Conservation (phyloP, 2,113 vertebrate genomes). For the Oxyura jamaicensis region DNA sequence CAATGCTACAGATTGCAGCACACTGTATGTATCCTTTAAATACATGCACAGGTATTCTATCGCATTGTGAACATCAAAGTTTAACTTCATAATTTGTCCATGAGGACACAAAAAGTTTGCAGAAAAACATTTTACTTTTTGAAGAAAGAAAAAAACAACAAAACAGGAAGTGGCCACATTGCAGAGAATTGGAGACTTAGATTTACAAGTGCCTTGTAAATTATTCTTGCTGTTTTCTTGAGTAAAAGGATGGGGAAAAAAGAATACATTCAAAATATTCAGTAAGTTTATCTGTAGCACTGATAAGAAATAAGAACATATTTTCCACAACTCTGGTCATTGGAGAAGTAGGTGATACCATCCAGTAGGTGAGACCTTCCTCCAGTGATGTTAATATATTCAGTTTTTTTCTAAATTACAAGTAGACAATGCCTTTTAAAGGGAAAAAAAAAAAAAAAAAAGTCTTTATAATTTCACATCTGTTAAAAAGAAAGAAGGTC, state of each 20-base stretch:
- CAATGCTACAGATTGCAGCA: not conserved
- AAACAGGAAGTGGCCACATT: not conserved
- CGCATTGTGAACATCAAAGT: constrained; percentile 5
- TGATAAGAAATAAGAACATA: not conserved
- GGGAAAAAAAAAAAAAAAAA: not conserved
- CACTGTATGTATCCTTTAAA: constrained; percentile 12
- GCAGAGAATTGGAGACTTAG: not conserved
- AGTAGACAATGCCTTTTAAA: not conserved
- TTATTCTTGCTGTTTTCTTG: not conserved
- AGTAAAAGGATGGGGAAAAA: not conserved
- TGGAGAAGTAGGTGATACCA: not conserved
- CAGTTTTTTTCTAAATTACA: not conserved
- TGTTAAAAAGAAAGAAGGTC: not conserved
- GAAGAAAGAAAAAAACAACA: not conserved
- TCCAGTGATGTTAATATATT: not conserved
- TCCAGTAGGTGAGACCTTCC: too few relatives aligned
- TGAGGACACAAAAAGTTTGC: not conserved
- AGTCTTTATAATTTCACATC: not conserved
- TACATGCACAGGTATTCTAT: not conserved
- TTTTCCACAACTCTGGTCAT: not conserved
- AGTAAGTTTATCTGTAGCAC: not conserved
- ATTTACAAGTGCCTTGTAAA: not conserved
- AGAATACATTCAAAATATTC: not conserved
- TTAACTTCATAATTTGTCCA: not conserved
- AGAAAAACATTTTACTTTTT: not conserved